These are phyloP conservation scores for Heliothis virescens DNA, from an alignment of 1,140 invertebrate genomes.

Conservation along the genomic window DNA sequence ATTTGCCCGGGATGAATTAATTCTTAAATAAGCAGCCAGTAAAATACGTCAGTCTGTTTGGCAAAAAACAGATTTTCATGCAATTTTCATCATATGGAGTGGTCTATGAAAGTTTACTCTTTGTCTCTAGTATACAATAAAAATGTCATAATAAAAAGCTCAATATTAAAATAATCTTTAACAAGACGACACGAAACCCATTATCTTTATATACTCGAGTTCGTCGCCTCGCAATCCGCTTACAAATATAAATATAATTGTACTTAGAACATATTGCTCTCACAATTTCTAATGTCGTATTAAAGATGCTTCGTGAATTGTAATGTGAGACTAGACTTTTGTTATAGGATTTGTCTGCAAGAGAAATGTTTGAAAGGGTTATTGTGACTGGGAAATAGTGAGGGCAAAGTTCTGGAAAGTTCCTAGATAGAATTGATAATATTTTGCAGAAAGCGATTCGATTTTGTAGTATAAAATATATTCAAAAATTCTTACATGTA, in stretches of 20 bases:
- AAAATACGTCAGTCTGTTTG: too few relatives aligned
- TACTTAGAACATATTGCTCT: neutral
- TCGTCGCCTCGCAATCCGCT: slow-evolving; percentile 41
- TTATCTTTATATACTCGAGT: slow-evolving; percentile 19
- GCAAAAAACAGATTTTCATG: too few relatives aligned
- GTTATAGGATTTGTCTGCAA: neutral
- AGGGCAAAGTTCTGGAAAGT: neutral
- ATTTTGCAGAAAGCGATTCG: too few relatives aligned
- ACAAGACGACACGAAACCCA: neutral
- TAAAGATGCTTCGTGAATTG: slow-evolving; percentile 39
- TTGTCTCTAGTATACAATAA: neutral
- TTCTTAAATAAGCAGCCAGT: too few relatives aligned
- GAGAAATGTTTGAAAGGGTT: too few relatives aligned
- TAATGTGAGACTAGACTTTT: slow-evolving; percentile 29
- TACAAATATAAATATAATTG: slow-evolving; percentile 30
- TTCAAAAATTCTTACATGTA: too few relatives aligned
- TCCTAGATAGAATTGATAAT: too few relatives aligned
- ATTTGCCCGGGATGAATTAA: too few relatives aligned
- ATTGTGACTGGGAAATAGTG: neutral
- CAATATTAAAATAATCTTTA: neutral
- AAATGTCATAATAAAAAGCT: neutral
- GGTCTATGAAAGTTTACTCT: too few relatives aligned
- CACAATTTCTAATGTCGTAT: slow-evolving; percentile 29
- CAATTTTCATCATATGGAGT: too few relatives aligned
- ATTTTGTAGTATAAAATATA: too few relatives aligned